These are phyloP conservation scores for Polia nebulosa DNA, from an alignment of 2,888 invertebrate genomes.

Conservation along the genomic window DNA sequence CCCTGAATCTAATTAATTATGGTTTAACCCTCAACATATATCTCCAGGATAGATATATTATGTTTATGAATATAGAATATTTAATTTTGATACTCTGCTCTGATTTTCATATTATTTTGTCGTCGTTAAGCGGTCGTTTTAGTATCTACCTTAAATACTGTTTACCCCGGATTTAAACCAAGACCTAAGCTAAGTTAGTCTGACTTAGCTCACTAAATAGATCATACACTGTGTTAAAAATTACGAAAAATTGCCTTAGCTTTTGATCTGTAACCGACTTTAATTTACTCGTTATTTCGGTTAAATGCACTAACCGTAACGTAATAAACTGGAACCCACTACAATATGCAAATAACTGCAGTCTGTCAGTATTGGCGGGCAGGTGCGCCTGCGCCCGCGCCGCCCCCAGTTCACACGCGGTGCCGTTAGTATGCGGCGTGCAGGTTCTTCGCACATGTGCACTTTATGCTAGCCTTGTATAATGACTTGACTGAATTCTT, in stretches of 20 bases:
- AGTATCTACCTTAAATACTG: too few species aligned
- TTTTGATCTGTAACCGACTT: background rate
- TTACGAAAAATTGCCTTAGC: too few species aligned
- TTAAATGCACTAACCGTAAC: background rate
- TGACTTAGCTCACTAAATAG: too few species aligned
- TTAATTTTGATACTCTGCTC: too few species aligned
- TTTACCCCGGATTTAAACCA: too few species aligned
- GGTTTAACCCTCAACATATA: too few species aligned
- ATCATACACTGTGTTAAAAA: too few species aligned
- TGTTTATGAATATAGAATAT: too few species aligned
- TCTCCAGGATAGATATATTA: too few species aligned
- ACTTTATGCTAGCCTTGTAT: conserved; percentile 12
- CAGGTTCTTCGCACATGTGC: conserved; percentile 49
- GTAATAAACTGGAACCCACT: background rate
- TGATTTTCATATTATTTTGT: too few species aligned
- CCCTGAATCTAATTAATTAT: background rate
- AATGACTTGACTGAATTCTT: conserved; percentile 18
- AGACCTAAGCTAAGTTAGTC: too few species aligned
- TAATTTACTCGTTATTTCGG: background rate
- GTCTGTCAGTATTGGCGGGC: conserved; percentile 1
- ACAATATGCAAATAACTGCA: conserved; percentile 46
- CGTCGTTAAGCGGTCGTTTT: too few species aligned
- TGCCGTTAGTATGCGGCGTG: conserved; percentile 22
- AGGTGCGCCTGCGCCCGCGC: conserved; percentile 49
- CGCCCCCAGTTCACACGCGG: conserved; percentile 55